These are phyloP conservation scores for Ageneiosus marmoratus DNA, from an alignment of 2,113 vertebrate genomes.

Conservation along the genomic window DNA sequence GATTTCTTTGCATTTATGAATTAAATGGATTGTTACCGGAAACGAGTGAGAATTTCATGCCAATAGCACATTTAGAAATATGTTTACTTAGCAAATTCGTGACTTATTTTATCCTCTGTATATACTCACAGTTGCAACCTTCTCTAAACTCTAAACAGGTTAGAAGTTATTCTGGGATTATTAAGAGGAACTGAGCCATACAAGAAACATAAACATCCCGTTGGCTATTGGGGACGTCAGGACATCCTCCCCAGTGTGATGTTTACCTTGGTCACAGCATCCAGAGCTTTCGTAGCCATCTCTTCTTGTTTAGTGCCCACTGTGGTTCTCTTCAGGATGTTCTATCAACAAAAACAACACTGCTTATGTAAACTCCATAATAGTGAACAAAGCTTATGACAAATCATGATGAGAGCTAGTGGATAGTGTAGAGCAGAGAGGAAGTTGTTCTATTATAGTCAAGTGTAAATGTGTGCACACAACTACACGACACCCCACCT, in stretches of 20 bases:
- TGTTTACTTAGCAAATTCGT: too few relatives aligned
- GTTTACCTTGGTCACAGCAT: conserved; percentile 82
- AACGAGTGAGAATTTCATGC: too few relatives aligned
- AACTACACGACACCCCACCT: too few relatives aligned
- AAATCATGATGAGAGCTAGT: background rate
- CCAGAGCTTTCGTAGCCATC: conserved; percentile 79
- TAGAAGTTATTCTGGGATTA: conserved; percentile 54
- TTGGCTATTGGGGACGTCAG: background rate
- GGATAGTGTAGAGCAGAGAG: background rate
- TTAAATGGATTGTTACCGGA: too few relatives aligned
- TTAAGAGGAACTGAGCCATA: conserved; percentile 10
- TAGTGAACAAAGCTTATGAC: background rate
- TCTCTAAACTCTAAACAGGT: background rate
- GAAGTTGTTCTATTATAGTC: background rate
- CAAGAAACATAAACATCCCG: background rate
- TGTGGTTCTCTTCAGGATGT: conserved; percentile 82
- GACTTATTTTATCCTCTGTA: too few relatives aligned
- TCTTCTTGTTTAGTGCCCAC: conserved; percentile 77
- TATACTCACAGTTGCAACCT: background rate
- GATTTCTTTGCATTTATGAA: too few relatives aligned
- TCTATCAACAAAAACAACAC: conserved; percentile 66
- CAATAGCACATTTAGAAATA: too few relatives aligned
- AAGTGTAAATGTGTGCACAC: background rate
- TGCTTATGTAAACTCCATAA: background rate
- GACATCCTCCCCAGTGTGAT: conserved; percentile 4